Base-by-base conservation (phyloP, 2,797 vertebrate genomes). In the Xiphorhynchus erythropygius region DNA sequence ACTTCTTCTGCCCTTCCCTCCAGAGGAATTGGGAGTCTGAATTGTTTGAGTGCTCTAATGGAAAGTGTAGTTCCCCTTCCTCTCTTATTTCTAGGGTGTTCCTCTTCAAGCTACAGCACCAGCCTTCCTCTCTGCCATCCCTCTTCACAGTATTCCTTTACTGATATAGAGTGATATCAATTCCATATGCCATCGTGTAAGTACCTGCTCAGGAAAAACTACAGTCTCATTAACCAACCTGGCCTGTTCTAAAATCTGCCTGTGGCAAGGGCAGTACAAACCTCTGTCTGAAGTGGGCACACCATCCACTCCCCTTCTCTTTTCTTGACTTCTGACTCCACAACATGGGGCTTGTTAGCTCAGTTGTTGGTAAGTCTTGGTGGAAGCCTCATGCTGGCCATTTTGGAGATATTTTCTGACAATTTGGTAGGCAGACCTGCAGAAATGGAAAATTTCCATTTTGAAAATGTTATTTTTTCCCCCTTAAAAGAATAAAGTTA, bases 271-370 rank as follows among this genome's bases (percentile, higher is more conserved):
- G 14, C 42, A 82, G n/a, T 14, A 18, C 46, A 73, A 82, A 37
- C 1, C 18, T 9, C 28, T 37, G 39, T 9, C 13, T 83, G 52
- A 64, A 83, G 28, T 8, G 8, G 41, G 27, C 11, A 19, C 0
- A 0, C 7, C 0, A 1, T 4, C 30, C 30, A 4, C 11, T 25
- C 10, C 22, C 2, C 7, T 39, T 24, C 13, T 80, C 28, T 35
- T 69, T 67, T 62, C 47, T 75, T 70, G 32, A 33, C 37, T 71
- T 81, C 39, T 73, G 35, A 18, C 25, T 73, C 55, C 32, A 16
- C 65, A 57, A 25, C 1, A 0, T 9, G 13, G 0, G 1, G 1
- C 1, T 10, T 49, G n/a, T 41, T 84, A 60, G 5, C 7, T 49
- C 21, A 14, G 11, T 41, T 82, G 11, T 65, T 56, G 47, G 10